These are phyloP conservation scores for Paracanthobrama guichenoti DNA, from an alignment of 2,113 vertebrate species.

Conservation along the genomic window DNA sequence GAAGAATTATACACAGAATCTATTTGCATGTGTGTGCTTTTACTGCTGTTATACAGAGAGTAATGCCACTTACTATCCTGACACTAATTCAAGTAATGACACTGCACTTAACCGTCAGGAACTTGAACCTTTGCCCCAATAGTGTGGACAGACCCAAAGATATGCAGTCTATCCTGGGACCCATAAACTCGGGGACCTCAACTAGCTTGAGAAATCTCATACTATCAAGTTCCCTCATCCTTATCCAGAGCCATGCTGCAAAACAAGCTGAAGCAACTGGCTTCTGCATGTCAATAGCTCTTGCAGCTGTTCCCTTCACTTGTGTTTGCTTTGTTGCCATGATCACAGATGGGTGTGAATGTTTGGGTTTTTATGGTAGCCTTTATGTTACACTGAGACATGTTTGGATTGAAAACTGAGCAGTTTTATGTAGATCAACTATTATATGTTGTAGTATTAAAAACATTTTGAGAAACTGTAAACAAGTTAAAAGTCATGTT, in stretches of 20 bases:
- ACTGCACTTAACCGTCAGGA: not conserved
- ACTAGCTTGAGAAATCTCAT: slow-evolving; percentile 38
- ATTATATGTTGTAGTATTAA: no score
- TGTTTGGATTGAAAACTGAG: slow-evolving; percentile 15
- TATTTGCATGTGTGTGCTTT: not conserved
- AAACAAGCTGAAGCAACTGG: slow-evolving; percentile 36
- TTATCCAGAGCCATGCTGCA: slow-evolving; percentile 26
- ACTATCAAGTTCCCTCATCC: slow-evolving; percentile 26
- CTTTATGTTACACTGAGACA: not conserved
- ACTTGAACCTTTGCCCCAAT: slow-evolving; percentile 46
- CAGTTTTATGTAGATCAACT: not conserved
- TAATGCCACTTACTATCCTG: slow-evolving; percentile 6
- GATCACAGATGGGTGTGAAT: slow-evolving; percentile 17
- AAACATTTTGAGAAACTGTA: no score
- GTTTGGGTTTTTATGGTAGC: slow-evolving; percentile 22
- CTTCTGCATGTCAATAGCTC: slow-evolving; percentile 50
- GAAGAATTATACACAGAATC: not conserved
- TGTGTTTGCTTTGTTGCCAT: slow-evolving; percentile 42
- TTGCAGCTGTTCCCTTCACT: slow-evolving; percentile 45
- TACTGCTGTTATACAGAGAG: not conserved
- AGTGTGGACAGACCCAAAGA: slow-evolving; percentile 23
- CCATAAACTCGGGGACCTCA: slow-evolving; percentile 21
- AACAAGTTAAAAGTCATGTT: no score
- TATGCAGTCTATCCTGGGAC: slow-evolving; percentile 44
- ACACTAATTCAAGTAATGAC: not conserved